Evolutionary conservation across 2,888 invertebrate species (phyloP), one percentile per base, ranked within the genome.

Genomic region (Penaeus monodon): DNA sequence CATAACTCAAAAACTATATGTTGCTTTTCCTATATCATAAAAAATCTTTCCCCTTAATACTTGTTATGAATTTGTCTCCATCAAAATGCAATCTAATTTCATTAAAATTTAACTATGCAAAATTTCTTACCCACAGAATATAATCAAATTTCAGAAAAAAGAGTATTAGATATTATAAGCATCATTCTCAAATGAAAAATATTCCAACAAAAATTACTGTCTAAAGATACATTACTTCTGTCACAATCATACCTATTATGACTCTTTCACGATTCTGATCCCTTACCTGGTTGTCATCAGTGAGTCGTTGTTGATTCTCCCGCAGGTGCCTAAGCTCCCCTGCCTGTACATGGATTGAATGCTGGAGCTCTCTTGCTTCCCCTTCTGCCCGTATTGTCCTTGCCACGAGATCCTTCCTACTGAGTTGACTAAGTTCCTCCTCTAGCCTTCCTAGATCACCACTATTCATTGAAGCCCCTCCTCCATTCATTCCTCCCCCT

Each of bases 261-360:
- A 57, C 12, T 2, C 17, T 20, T 57, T 57, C 57, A 57, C 57
- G 10, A 44, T 44, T 44, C 44, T 44, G 57, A 57, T 0, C 57
- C 3, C 57, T 44, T 63, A 89, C 89, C 87, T 89, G 89, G 77
- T 89, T 89, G 77, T 89, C 89, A 80, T 89, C 89, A 49, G 89
- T 89, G 64, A 89, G 87, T 29, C 89, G 80, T 49, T 88, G 86
- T 33, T 87, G 86, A 38, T 78, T 73, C 29, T 87, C 82, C 33
- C 86, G 83, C 65, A 87, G 78, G 70, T 87, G 86, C 65, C 82
- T 49, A 27, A 87, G 79, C 29, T 87, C 86, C 8, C 74, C 78
- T 29, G 83, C 64, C 77, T 87, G 86, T 22, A 49, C 63, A 57
- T 82, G 82, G 22, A 78, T 70, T 38, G 83, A 38, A 63, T 79